Conservation (phyloP, 2,113 vertebrate genomes). For the Psammodynastes pulverulentus region DNA sequence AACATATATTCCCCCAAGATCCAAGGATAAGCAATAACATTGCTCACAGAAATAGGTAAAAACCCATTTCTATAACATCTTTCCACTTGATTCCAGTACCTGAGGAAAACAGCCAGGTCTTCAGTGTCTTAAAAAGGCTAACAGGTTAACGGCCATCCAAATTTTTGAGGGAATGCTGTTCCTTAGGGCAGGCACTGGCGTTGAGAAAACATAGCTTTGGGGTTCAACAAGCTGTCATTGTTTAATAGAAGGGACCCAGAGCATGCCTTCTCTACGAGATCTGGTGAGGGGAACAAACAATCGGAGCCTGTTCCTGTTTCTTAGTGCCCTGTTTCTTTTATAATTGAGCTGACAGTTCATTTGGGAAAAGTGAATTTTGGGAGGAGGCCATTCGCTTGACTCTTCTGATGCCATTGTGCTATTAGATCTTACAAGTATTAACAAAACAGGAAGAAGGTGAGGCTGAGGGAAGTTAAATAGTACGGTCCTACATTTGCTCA, state of each 20-base stretch:
- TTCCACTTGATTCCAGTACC: background rate
- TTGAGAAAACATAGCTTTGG: background rate
- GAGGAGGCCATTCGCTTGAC: background rate
- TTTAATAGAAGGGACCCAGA: background rate
- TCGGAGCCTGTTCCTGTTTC: background rate
- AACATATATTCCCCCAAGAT: background rate
- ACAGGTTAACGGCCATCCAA: background rate
- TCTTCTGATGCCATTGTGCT: background rate
- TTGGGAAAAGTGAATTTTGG: background rate
- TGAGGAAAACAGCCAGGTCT: background rate
- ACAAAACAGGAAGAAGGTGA: background rate
- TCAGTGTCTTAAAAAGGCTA: background rate
- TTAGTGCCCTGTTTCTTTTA: background rate
- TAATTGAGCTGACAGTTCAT: background rate
- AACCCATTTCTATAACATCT: background rate
- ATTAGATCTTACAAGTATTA: background rate
- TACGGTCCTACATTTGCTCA: background rate
- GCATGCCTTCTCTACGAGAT: background rate
- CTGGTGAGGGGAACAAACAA: background rate
- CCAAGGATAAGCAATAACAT: background rate
- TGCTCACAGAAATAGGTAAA: background rate
- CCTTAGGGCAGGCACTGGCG: background rate
- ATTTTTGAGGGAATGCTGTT: background rate
- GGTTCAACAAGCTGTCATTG: background rate
- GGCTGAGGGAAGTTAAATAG: background rate